Base-by-base conservation (phyloP, 2,888 invertebrate species). In the Nowickia ferox region DNA sequence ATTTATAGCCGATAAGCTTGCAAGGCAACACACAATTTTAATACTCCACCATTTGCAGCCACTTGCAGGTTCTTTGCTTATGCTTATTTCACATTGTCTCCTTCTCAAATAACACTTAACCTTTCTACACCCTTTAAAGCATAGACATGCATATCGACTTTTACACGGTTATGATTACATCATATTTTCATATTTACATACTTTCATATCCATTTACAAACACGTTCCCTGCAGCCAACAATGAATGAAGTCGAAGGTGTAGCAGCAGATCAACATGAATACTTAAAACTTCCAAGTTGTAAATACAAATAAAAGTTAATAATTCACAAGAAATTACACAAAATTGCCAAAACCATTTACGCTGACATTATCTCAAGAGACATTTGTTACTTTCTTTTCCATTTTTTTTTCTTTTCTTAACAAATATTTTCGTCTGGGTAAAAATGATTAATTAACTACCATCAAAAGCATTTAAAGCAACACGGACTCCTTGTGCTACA, bases 281-380 rank as follows among this genome's bases (percentile, higher is more conserved):
- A 30, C 53, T 55, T 30, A 48, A 53, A 48, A 61, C 38, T 53
- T 42, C 17, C 4, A 17, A 53, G 66, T 79, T 71, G 46, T 79
- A 81, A 75, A 69, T 78, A 77, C 79, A 86, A 83, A 86, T 83
- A 86, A 86, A 86, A 72, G 89, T 90, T 91, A 91, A 91, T 90
- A 91, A 90, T 89, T 88, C 89, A 89, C 72, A 88, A 88, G 89
- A 91, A 91, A 91, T 91, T 90, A 91, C 91, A 90, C 89, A 88
- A 92, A 92, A 92, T 92, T 92, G 91, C 91, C 90, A 89, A 91
- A 92, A 90, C 92, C 91, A 92, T 92, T 92, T 92, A 91, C 92
- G 92, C 91, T 92, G 92, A 92, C 92, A 92, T 91, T 92, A 92
- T 92, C 92, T 92, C 91, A 83, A 89, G 91, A 91, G 91, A 91